A percentile compares a stretch with the other conserved stretches of the same genome.
phyloP scores from a whole-genome alignment of 2,888 invertebrate genomes.

The Nesidiocoris tenuis region DNA sequence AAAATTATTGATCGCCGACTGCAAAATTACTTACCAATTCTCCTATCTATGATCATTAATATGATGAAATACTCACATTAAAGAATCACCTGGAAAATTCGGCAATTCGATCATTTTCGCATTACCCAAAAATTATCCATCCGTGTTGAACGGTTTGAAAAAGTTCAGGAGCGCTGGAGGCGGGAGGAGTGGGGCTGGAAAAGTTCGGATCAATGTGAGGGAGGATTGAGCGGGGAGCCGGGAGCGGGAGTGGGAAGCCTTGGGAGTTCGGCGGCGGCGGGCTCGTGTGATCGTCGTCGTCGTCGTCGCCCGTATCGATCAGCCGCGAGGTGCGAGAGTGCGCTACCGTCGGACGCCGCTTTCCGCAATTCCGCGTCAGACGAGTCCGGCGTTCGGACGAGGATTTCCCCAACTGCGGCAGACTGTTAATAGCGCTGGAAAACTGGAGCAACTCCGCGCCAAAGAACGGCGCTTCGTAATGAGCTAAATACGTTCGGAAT shows the following conservation, averaged over 20 bases:
- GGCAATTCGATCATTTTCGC: no score
- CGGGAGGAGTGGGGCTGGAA: constrained; percentile 23
- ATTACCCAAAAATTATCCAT: background rate
- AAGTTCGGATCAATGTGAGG: constrained; percentile 38
- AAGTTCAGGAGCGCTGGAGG: background rate
- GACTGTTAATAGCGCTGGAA: no score
- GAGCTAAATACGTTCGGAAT: no score
- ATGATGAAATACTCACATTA: no score
- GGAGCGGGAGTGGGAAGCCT: constrained; percentile 40
- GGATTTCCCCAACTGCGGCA: no score
- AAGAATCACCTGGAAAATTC: no score
- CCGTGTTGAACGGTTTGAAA: background rate
- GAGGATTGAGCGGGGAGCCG: background rate
- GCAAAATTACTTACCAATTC: no score
- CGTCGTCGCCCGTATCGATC: constrained; percentile 33
- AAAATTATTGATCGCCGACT: no score
- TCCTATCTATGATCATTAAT: no score
- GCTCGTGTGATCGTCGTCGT: background rate
- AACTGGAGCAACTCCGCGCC: no score
- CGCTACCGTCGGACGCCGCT: constrained; percentile 39
- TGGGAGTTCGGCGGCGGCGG: constrained; percentile 41
- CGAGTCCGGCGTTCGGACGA: background rate
- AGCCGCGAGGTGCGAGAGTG: constrained; percentile 38
- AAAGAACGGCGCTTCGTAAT: no score
- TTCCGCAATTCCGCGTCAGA: background rate